phyloP scores from a whole-genome alignment of 2,113 vertebrate genomes.

The Dendrocopos noguchii region DNA sequence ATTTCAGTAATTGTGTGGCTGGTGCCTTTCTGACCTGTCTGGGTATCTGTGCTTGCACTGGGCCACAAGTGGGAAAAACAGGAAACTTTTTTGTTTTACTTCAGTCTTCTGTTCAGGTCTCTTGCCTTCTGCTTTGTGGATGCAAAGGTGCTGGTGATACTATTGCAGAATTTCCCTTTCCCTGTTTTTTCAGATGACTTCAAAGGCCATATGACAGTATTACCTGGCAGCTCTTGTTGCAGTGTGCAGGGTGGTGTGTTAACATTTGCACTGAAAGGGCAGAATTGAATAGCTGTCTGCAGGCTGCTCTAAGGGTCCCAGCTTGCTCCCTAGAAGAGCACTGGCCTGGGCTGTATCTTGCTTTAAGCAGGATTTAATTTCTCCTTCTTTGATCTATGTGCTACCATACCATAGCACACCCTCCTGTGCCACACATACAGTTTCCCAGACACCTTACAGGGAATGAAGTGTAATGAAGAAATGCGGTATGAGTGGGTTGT shows the following conservation, averaged over 20 bases:
- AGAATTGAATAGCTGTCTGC: neutral
- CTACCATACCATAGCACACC: neutral
- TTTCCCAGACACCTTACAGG: neutral
- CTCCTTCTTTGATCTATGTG: neutral
- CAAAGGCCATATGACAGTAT: neutral
- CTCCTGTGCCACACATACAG: accelerated
- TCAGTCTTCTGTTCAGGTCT: neutral
- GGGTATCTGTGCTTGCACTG: neutral
- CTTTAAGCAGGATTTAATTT: neutral
- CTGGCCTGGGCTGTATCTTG: neutral
- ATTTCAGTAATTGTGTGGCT: neutral
- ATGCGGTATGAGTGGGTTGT: neutral
- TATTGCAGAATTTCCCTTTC: neutral
- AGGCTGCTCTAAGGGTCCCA: neutral
- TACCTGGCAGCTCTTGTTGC: neutral
- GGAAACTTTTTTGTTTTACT: conserved; percentile 25
- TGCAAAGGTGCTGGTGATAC: neutral
- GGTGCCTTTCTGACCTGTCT: conserved; percentile 36
- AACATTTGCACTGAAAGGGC: neutral
- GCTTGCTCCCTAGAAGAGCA: neutral
- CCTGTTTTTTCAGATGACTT: neutral
- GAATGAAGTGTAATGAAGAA: no score
- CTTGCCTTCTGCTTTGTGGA: neutral
- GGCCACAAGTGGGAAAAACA: conserved; percentile 9
- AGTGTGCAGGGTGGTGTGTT: neutral